phyloP scores from a whole-genome alignment of 2,888 invertebrate species.

The Eretmocerus hayati region DNA sequence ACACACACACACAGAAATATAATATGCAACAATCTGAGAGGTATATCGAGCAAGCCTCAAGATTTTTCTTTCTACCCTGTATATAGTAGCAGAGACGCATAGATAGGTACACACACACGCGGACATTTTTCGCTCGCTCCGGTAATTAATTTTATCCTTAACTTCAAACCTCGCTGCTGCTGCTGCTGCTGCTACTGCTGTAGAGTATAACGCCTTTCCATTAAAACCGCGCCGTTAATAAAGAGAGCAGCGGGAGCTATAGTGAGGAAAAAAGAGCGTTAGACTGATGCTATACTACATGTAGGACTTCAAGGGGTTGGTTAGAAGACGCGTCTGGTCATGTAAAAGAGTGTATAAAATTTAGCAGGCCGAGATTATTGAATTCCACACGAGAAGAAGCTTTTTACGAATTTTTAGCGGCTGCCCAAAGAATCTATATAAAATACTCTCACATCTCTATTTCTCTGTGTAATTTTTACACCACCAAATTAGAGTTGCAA shows the following conservation, averaged over 20 bases:
- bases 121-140: too few relatives aligned
- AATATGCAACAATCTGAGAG: too few relatives aligned
- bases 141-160: conserved; percentile 18
- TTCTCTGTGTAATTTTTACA: background rate
- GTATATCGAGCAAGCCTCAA: background rate
- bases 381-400: conserved; percentile 17
- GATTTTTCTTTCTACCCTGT: background rate
- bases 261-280: background rate
- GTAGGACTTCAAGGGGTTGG: too few relatives aligned
- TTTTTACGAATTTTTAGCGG: too few relatives aligned
- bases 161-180: conserved; percentile 5
- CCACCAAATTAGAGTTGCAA: conserved; percentile 3
- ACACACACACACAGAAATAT: too few relatives aligned
- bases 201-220: conserved; percentile 5
- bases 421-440: too few relatives aligned
- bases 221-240: conserved; percentile 18
- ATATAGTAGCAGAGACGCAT: too few relatives aligned
- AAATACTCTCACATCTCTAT: too few relatives aligned
- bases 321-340: background rate
- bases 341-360: background rate
- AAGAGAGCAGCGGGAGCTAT: background rate
- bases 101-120: conserved; percentile 1
- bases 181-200: background rate
- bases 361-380: conserved; percentile 16
- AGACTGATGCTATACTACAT: too few relatives aligned